Percentiles rank a stretch among this genome's conserved stretches.
phyloP scores from a whole-genome alignment of 2,113 vertebrate species.

The Acrocephalus arundinaceus region DNA sequence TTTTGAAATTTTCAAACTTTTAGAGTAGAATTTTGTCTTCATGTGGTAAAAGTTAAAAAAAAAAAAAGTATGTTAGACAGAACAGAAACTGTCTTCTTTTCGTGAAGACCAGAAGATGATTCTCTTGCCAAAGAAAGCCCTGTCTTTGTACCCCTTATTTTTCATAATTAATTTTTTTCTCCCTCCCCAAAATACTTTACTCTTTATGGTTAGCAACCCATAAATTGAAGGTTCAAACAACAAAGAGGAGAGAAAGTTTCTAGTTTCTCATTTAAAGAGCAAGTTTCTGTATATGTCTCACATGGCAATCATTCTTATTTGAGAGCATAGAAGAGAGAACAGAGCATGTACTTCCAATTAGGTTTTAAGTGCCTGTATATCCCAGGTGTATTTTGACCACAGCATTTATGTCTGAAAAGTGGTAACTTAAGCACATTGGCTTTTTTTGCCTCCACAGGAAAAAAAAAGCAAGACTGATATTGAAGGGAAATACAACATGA shows the following conservation, averaged over 20 bases:
- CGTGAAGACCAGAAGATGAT: not conserved
- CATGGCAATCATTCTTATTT: not conserved
- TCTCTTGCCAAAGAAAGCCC: constrained; percentile 7
- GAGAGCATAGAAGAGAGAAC: not conserved
- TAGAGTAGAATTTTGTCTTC: not conserved
- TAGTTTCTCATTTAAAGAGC: not conserved
- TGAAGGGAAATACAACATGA: constrained; percentile 26
- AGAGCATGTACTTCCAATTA: constrained; percentile 30
- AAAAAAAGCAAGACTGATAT: not conserved
- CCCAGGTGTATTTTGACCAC: constrained; percentile 50
- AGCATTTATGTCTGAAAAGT: constrained; percentile 43
- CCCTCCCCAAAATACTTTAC: not conserved
- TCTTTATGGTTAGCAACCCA: not conserved
- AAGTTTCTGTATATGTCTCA: not conserved
- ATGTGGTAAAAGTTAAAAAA: not conserved
- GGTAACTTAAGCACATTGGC: constrained; percentile 22
- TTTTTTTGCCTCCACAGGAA: constrained; percentile 48
- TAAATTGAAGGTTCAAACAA: not conserved
- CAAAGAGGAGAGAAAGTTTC: not conserved
- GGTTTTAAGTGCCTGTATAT: constrained; percentile 10
- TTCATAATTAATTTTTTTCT: not conserved
- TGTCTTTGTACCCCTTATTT: not conserved
- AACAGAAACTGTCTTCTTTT: not conserved
- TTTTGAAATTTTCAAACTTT: not conserved
- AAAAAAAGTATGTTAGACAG: not conserved